phyloP scores from a whole-genome alignment of 1,140 invertebrate genomes.

The Drosophila repletoides region DNA sequence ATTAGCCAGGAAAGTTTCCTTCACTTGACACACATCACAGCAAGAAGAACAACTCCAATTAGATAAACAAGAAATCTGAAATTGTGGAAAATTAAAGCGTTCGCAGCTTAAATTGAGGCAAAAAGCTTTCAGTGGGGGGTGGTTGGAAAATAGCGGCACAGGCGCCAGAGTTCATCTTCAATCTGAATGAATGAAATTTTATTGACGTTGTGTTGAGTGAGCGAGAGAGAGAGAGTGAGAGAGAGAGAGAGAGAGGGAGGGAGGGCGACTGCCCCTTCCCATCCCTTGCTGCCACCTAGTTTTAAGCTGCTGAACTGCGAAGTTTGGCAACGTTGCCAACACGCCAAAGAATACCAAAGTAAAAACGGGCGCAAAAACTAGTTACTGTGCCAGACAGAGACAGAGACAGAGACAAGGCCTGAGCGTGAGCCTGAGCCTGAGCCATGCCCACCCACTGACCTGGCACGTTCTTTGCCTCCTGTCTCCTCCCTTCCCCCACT shows the following conservation, averaged over 20 bases:
- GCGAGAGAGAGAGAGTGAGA: slow-evolving; percentile 15
- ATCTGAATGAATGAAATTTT: slow-evolving; percentile 70
- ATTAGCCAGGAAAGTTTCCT: slow-evolving; percentile 14
- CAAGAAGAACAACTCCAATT: slow-evolving; percentile 10
- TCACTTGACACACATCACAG: slow-evolving; percentile 26
- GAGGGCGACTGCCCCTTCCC: too few relatives aligned
- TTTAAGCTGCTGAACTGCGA: slow-evolving; percentile 29
- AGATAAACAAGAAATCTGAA: slow-evolving; percentile 24
- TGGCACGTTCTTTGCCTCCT: slow-evolving; percentile 55
- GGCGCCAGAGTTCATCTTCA: slow-evolving; percentile 45
- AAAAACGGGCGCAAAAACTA: slow-evolving; percentile 74
- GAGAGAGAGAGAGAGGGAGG: slow-evolving; percentile 8
- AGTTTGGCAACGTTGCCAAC: slow-evolving; percentile 64
- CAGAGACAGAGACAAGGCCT: slow-evolving; percentile 1
- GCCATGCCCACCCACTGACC: slow-evolving; percentile 73
- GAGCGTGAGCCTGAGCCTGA: slow-evolving; percentile 37
- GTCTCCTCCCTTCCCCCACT: background rate
- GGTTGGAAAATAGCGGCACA: background rate
- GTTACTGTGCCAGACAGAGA: slow-evolving; percentile 43
- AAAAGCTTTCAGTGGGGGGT: slow-evolving; percentile 1
- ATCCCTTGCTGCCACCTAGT: too few relatives aligned
- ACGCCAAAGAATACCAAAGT: slow-evolving; percentile 63
- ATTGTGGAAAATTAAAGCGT: slow-evolving; percentile 29
- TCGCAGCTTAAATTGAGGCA: slow-evolving; percentile 30
- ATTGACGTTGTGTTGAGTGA: slow-evolving; percentile 32